These are phyloP conservation scores for Thamnaconus septentrionalis DNA, from an alignment of 2,113 vertebrate genomes.

Conservation along the genomic window DNA sequence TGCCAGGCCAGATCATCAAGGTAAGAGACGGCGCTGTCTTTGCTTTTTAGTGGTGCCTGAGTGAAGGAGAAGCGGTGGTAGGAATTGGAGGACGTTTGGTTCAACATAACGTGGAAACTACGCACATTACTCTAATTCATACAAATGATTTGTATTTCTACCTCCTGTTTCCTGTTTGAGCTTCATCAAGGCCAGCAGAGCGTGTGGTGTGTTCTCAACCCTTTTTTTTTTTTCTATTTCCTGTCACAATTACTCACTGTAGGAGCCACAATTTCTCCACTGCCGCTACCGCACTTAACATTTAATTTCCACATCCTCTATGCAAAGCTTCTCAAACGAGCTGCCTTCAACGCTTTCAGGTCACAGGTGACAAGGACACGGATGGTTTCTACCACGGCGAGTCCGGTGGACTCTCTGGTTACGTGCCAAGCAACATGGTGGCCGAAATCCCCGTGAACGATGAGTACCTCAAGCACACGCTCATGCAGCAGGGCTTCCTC, in stretches of 20 bases:
- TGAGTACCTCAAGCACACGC: conserved; percentile 74
- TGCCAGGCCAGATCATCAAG: conserved; percentile 93
- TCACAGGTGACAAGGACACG: conserved; percentile 89
- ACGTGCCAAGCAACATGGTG: conserved; percentile 96
- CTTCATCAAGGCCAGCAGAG: conserved; percentile 12
- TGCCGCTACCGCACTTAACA: neutral
- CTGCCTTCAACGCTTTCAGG: conserved; percentile 62
- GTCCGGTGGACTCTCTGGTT: conserved; percentile 83
- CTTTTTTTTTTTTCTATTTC: conserved; percentile 51
- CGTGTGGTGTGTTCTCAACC: conserved; percentile 5
- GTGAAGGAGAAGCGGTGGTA: too few species aligned
- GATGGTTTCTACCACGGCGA: conserved; percentile 93
- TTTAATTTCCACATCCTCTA: too few species aligned
- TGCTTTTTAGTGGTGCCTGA: neutral
- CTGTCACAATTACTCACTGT: neutral
- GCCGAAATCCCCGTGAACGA: conserved; percentile 88
- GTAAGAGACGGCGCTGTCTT: conserved; percentile 57
- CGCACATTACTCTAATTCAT: neutral
- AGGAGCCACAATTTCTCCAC: neutral
- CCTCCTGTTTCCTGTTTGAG: conserved; percentile 54
- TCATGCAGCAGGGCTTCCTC: conserved; percentile 82
- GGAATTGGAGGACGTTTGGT: too few species aligned
- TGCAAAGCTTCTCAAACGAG: neutral
- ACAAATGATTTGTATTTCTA: conserved; percentile 18
- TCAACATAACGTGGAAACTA: neutral